Evolutionary conservation across 2,113 vertebrate genomes (phyloP).

Genomic region (Calyptomena viridis): DNA sequence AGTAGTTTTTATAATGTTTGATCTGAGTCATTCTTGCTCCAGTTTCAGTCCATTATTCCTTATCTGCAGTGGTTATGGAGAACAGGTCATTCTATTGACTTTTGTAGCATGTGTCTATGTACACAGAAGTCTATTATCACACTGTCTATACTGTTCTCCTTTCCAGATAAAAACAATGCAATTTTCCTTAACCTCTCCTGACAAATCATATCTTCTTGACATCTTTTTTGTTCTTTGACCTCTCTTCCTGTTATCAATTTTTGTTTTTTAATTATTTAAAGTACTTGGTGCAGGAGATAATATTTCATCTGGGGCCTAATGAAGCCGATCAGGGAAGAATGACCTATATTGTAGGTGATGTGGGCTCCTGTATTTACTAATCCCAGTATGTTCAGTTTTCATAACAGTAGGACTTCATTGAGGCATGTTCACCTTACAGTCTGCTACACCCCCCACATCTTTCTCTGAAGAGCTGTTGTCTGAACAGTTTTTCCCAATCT

Average conservation of each 20-base stretch:
- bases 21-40: neutral
- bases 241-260: neutral
- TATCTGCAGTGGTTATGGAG: neutral
- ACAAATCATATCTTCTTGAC: neutral
- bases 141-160: neutral
- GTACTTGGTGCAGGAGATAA: neutral
- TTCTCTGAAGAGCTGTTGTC: neutral
- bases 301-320: neutral
- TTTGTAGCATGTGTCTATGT: conserved; percentile 5
- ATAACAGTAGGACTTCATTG: neutral
- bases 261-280: neutral
- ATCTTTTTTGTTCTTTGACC: neutral
- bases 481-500: neutral
- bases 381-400: neutral
- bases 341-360: neutral
- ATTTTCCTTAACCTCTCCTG: neutral
- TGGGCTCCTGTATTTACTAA: neutral
- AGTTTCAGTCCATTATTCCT: neutral
- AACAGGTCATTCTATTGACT: conserved; percentile 17
- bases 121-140: neutral
- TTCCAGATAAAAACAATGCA: neutral
- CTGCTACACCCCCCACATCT: neutral
- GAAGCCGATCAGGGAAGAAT: neutral
- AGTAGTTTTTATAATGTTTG: conserved; percentile 12
- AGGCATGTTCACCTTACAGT: neutral